A percentile compares a stretch with the other conserved stretches of the same genome.
Conservation (phyloP, 2,888 invertebrate species). For the Archips xylosteana region DNA sequence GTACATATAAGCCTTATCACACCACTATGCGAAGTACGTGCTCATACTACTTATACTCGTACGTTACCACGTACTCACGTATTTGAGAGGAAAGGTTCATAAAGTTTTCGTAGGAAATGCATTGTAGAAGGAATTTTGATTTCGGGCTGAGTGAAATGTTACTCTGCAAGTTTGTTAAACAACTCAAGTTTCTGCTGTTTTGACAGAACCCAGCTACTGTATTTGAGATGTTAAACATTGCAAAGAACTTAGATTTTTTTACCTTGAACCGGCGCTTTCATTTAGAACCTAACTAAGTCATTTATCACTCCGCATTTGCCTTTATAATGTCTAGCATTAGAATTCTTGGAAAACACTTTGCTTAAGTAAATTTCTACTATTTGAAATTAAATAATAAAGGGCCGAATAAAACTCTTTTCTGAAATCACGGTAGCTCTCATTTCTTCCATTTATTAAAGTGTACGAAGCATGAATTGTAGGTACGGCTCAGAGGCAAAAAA, state of each 20-base stretch:
- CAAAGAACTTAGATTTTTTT: background rate
- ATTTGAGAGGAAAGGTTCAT: slow-evolving; percentile 50
- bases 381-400: background rate
- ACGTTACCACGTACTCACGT: slow-evolving; percentile 36
- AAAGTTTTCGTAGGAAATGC: slow-evolving; percentile 60
- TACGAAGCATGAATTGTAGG: slow-evolving; percentile 5
- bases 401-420: background rate
- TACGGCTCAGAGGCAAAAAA: background rate
- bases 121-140: slow-evolving; percentile 62
- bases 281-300: slow-evolving; percentile 17
- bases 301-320: slow-evolving; percentile 32
- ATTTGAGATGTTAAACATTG: background rate
- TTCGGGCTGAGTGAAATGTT: slow-evolving; percentile 56
- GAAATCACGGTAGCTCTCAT: background rate
- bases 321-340: slow-evolving; percentile 29
- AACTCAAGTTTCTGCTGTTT: slow-evolving; percentile 18
- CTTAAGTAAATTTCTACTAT: slow-evolving; percentile 18
- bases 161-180: slow-evolving; percentile 28
- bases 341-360: slow-evolving; percentile 24
- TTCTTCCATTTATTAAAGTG: background rate
- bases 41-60: slow-evolving; percentile 16
- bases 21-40: slow-evolving; percentile 23
- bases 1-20: background rate
- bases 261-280: background rate
- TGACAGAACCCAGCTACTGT: slow-evolving; percentile 10